Evolutionary conservation across 2,888 invertebrate species (phyloP), one percentile per base, ranked within the genome.

Genomic region (Scaptomyza cyrtandrae): DNA sequence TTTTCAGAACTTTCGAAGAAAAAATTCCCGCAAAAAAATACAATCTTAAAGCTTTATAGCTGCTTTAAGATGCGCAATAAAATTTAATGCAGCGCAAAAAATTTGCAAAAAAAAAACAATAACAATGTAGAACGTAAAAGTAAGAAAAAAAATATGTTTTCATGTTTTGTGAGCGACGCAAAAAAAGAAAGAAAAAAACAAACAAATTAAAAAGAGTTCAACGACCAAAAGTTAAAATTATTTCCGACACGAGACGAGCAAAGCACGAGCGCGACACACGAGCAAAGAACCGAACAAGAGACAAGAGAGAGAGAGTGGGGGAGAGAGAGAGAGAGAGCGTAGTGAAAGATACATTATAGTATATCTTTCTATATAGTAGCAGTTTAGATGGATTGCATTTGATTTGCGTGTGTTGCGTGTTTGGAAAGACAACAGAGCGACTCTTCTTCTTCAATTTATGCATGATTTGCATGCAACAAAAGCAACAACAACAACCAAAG

Each of bases 181-280:
- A 59, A 69, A 54, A 59, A 65, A 63, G 68, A 65, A 85, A 81
- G 31, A 48, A 59, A 69, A 54, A 59, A 65, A 63, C 68, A 65
- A 85, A 81, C 71, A 83, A 80, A 82, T 81, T 80, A 84, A 83
- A 80, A 79, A 73, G 81, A 85, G 85, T 86, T 86, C 85, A 86
- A 86, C 83, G 86, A 86, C 85, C 85, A 85, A 85, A 85, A 85
- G 86, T 78, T 84, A 65, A 85, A 86, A 82, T 82, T 73, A 77
- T 84, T 80, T 85, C 80, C 84, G 79, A 82, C 83, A 63, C 41
- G 61, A 61, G 37, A 62, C 43, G 62, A 62, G 16, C 50, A 13
- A 44, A 31, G 46, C 54, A 41, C 61, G 62, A 52, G 19, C 57
- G 56, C 57, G 56, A 16, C 4, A 33, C 33, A 41, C 62, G 63